Percentiles rank a stretch among this genome's conserved stretches.
These are phyloP conservation scores for Microchrysa polita DNA, from an alignment of 2,888 invertebrate genomes.

Conservation along the genomic window DNA sequence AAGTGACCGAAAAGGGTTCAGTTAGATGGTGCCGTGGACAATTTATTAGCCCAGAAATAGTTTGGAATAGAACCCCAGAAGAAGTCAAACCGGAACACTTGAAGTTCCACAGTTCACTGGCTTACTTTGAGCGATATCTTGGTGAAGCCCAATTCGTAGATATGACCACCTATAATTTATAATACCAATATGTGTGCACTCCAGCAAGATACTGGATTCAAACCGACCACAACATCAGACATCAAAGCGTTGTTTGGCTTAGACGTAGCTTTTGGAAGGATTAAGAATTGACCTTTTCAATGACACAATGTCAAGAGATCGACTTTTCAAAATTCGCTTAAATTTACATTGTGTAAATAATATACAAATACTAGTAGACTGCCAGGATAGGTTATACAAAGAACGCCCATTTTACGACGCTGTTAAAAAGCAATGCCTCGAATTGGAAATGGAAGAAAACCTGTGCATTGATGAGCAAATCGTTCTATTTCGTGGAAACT, in stretches of 20 bases:
- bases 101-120: background rate
- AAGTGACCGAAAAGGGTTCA: background rate
- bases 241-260: background rate
- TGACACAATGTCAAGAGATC: background rate
- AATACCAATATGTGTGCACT: background rate
- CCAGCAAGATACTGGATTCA: background rate
- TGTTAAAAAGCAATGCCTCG: background rate
- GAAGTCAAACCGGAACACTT: background rate
- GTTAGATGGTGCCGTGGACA: background rate
- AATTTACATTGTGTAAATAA: background rate
- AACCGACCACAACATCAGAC: background rate
- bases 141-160: background rate
- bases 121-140: background rate
- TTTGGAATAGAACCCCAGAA: background rate
- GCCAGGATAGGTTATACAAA: background rate
- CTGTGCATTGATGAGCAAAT: background rate
- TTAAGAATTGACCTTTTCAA: background rate
- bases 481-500: slow-evolving; percentile 3
- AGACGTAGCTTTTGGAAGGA: background rate
- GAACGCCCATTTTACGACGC: background rate
- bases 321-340: background rate
- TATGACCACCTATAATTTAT: background rate
- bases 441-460: background rate
- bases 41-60: background rate
- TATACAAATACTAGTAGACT: background rate